Evolutionary conservation across 2,797 vertebrate genomes (phyloP).

Genomic region (Eptatretus atami): DNA sequence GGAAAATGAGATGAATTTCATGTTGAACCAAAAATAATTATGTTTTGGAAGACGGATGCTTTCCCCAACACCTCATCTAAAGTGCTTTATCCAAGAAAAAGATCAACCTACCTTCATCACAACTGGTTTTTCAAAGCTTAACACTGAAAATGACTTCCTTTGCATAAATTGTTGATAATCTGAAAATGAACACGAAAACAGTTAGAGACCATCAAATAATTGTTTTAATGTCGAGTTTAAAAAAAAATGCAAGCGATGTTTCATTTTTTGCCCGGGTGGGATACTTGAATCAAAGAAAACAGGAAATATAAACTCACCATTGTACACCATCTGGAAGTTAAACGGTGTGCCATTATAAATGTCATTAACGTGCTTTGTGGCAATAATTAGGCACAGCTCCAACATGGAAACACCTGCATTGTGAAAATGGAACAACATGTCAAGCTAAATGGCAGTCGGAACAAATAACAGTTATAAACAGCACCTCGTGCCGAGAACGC

Average conservation of each 20-base stretch:
- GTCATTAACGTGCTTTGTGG: constrained; percentile 85
- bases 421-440: constrained; percentile 9
- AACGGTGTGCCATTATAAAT: constrained; percentile 70
- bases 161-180: constrained; percentile 94
- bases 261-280: too few species aligned
- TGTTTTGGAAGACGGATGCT: too few species aligned
- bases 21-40: too few species aligned
- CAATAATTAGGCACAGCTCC: constrained; percentile 72
- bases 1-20: too few species aligned
- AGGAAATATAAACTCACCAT: constrained; percentile 22
- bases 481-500: too few species aligned
- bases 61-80: too few species aligned
- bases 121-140: constrained; percentile 67
- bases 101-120: constrained; percentile 46
- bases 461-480: too few species aligned
- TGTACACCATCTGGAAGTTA: constrained; percentile 95
- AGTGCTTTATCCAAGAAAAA: not conserved
- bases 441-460: too few species aligned
- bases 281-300: not conserved
- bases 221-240: too few species aligned
- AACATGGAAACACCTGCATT: constrained; percentile 49
- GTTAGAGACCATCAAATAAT: too few species aligned
- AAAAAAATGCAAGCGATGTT: too few species aligned
- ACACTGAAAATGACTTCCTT: constrained; percentile 53
- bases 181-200: constrained; percentile 11